Evolutionary conservation across 2,797 vertebrate species (phyloP), one percentile per base, ranked within the genome.

Genomic region (Peromyscus eremicus): DNA sequence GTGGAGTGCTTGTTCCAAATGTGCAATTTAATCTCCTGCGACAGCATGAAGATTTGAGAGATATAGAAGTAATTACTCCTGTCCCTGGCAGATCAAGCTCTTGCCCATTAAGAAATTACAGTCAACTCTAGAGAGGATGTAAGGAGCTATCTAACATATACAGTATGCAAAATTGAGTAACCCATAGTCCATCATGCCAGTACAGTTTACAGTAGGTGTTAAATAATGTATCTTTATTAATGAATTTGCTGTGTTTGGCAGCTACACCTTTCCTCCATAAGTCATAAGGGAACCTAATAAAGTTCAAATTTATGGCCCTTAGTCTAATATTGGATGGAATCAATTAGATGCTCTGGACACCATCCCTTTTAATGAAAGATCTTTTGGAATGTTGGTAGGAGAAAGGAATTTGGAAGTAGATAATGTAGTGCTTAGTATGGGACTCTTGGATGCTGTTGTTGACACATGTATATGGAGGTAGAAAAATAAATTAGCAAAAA

Each of bases 151-250:
- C 91, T 97, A 94, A 97, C 81, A 92, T 52, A 94, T 27, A 97
- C 93, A 94, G 76, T 97, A 91, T 92, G 91, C 84, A 97, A 97
- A 96, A 76, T 21, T 79, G 93, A 95, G 93, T 94, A 96, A 88
- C n/a, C 34, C 57, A n/a, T 17, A 91, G 87, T 97, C 94, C 92
- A 77, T 97, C 87, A 73, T 76, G 77, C 93, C 64, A 93, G 84
- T 29, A 71, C 62, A 86, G 91, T 97, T 97, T 97, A 76, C 87
- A 95, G 40, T 49, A 93, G 89, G 75, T 88, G 91, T 94, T 88
- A 97, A 94, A 89, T 95, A 82, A 89, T 91, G 34, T 82, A 21
- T 89, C 66, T 94, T 97, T 97, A 83, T 91, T 96, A 95, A 97
- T 93, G 89, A 97, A 40, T 73, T 96, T 89, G 43, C 91, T 92